Conservation (phyloP, 1,140 invertebrate species). For the Ceratoteleas bidentatus region DNA sequence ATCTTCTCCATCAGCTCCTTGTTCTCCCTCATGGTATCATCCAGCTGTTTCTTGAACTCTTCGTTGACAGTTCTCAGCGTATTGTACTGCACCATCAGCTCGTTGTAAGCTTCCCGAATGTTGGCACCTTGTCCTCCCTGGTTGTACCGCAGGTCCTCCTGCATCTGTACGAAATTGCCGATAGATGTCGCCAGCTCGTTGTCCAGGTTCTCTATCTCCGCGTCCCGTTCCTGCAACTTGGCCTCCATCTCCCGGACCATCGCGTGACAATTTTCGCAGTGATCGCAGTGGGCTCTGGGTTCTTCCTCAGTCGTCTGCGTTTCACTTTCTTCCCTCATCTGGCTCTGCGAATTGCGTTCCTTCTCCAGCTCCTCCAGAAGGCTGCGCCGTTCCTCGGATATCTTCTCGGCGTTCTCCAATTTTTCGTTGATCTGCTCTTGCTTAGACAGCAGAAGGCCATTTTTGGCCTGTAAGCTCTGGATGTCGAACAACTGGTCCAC, state of each 20-base stretch:
- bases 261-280: conserved; percentile 71
- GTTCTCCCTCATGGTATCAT: conserved; percentile 82
- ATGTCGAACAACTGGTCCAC: conserved; percentile 74
- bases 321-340: conserved; percentile 22
- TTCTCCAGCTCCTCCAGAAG: conserved; percentile 70
- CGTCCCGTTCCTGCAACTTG: conserved; percentile 87
- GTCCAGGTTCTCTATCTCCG: conserved; percentile 87
- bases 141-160: conserved; percentile 69
- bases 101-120: conserved; percentile 69
- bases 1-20: conserved; percentile 82
- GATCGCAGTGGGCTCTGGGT: conserved; percentile 55
- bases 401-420: conserved; percentile 75
- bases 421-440: conserved; percentile 75
- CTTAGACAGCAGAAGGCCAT: conserved; percentile 73
- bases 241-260: conserved; percentile 79
- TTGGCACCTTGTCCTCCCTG: conserved; percentile 50
- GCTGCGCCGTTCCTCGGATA: conserved; percentile 72
- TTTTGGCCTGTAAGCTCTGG: conserved; percentile 73
- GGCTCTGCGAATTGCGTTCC: conserved; percentile 36
- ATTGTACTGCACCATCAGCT: conserved; percentile 67
- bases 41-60: conserved; percentile 81
- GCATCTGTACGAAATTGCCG: conserved; percentile 77
- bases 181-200: conserved; percentile 85
- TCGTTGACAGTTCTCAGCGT: conserved; percentile 83
- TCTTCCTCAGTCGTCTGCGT: conserved; percentile 53